Evolutionary conservation across 2,797 vertebrate species (phyloP).

Genomic region (Pangasius krempfi): DNA sequence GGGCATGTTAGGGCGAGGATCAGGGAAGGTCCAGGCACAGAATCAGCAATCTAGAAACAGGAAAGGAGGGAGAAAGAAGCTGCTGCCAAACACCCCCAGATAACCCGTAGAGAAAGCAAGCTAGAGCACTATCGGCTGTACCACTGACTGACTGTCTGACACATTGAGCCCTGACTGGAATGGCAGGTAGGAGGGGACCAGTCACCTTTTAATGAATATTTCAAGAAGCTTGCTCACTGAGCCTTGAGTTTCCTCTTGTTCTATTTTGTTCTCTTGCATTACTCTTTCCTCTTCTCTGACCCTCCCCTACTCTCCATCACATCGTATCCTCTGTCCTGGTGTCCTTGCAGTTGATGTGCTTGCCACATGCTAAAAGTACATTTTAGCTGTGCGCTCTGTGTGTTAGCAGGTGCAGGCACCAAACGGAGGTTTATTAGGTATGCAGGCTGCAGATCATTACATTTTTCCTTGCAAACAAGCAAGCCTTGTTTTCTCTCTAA

Average conservation of each 20-base stretch:
- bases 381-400: neutral
- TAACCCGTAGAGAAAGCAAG: conserved; percentile 21
- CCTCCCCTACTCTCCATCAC: conserved; percentile 9
- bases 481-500: neutral
- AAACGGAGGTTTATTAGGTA: conserved; percentile 27
- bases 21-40: conserved; percentile 38
- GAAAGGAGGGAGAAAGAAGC: conserved; percentile 43
- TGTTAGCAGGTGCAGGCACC: conserved; percentile 18
- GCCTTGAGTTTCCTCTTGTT: conserved; percentile 47
- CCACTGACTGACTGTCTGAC: conserved; percentile 59
- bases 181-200: conserved; percentile 75
- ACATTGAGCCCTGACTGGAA: conserved; percentile 62
- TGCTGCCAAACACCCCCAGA: conserved; percentile 39
- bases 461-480: conserved; percentile 39
- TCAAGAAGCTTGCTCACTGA: conserved; percentile 55
- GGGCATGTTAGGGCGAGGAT: neutral
- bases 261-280: conserved; percentile 51
- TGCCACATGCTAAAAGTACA: conserved; percentile 39
- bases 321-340: conserved; percentile 19
- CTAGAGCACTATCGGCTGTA: conserved; percentile 2
- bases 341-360: conserved; percentile 22
- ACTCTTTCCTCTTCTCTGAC: conserved; percentile 31
- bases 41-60: conserved; percentile 41
- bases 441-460: conserved; percentile 18
- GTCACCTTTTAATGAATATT: conserved; percentile 65